These are phyloP conservation scores for Colossoma macropomum DNA, from an alignment of 2,113 vertebrate genomes.

Conservation along the genomic window DNA sequence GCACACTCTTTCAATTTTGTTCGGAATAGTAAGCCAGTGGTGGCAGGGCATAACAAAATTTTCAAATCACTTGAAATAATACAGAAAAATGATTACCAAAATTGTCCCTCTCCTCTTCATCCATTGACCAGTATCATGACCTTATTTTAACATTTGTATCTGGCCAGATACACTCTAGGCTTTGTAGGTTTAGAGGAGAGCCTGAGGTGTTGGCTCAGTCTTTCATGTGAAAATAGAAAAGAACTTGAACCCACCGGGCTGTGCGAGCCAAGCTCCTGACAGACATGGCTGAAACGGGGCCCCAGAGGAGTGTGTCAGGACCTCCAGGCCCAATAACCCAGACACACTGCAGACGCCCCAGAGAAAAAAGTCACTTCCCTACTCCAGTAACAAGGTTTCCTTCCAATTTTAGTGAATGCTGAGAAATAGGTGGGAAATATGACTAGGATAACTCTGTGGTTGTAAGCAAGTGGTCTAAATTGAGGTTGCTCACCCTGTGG, in stretches of 20 bases:
- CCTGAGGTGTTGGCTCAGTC: slow-evolving; percentile 77
- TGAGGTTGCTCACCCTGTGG: slow-evolving; percentile 12
- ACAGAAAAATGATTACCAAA: slow-evolving; percentile 64
- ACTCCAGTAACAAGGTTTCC: slow-evolving; percentile 55
- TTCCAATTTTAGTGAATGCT: slow-evolving; percentile 48
- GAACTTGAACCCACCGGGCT: slow-evolving; percentile 69
- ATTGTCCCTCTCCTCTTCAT: slow-evolving; percentile 52
- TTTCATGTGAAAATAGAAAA: slow-evolving; percentile 77
- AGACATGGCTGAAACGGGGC: slow-evolving; percentile 67
- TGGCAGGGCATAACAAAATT: slow-evolving; percentile 33
- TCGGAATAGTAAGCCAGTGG: slow-evolving; percentile 40
- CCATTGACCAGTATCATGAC: slow-evolving; percentile 63
- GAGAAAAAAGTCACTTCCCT: slow-evolving; percentile 45
- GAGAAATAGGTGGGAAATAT: slow-evolving; percentile 50
- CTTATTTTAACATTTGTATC: slow-evolving; percentile 69
- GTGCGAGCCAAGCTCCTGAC: slow-evolving; percentile 75
- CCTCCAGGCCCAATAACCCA: slow-evolving; percentile 62
- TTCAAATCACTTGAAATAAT: slow-evolving; percentile 60
- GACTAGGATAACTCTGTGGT: slow-evolving; percentile 41
- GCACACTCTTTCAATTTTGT: slow-evolving; percentile 34
- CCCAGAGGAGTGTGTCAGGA: slow-evolving; percentile 67
- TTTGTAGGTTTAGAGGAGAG: slow-evolving; percentile 71
- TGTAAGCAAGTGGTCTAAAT: slow-evolving; percentile 57
- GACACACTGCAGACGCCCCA: slow-evolving; percentile 62
- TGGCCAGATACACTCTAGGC: slow-evolving; percentile 48